Evolutionary conservation across 2,113 vertebrate species (phyloP).

Genomic region (Tapirus terrestris): DNA sequence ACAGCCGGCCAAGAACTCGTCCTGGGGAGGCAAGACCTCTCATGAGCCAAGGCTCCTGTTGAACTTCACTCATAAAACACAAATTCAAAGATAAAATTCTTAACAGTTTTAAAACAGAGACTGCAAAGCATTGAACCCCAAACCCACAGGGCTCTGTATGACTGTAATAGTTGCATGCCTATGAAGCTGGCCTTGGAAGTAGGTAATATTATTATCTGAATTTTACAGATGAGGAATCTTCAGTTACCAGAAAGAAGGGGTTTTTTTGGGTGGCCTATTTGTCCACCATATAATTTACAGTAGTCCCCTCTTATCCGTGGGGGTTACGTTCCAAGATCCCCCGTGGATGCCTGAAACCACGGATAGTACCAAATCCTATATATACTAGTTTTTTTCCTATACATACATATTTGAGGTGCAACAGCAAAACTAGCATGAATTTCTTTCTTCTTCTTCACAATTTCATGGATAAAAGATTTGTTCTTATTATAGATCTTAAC

Average conservation of each 20-base stretch:
- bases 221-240: not conserved
- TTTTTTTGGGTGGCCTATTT: not conserved
- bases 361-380: no score
- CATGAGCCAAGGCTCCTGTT: not conserved
- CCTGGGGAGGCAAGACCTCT: not conserved
- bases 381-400: no score
- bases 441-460: no score
- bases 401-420: no score
- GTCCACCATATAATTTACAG: not conserved
- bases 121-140: not conserved
- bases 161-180: not conserved
- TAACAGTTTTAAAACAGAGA: not conserved
- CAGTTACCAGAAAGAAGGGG: not conserved
- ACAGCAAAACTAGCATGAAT: no score
- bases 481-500: no score
- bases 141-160: not conserved
- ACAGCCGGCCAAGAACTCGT: fast-evolving
- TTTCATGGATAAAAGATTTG: no score
- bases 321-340: no score
- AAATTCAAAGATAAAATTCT: not conserved
- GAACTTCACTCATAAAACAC: not conserved
- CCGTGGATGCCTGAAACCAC: no score
- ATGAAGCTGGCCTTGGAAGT: not conserved
- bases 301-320: no score
- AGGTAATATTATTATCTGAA: not conserved